phyloP scores from a whole-genome alignment of 64 coral and sea anemone genomes.

The Stichodactyla helianthus region DNA sequence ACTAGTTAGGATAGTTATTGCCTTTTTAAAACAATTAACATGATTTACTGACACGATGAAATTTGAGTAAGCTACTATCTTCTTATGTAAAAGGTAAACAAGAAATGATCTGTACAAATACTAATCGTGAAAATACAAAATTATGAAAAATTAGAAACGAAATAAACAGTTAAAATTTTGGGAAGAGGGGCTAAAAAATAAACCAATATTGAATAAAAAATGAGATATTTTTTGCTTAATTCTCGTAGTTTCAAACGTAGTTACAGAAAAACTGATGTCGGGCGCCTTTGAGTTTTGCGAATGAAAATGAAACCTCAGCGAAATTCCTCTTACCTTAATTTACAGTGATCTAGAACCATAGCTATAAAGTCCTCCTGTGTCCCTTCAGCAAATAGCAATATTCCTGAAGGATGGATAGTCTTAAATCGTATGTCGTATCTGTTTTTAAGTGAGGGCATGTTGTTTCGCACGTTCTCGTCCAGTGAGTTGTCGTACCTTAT shows the following conservation, averaged over 20 bases:
- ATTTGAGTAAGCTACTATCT: too few relatives aligned
- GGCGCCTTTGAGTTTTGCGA: neutral
- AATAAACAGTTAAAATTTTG: neutral
- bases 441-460: neutral
- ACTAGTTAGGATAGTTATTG: too few relatives aligned
- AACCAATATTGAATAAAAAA: neutral
- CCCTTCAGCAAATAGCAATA: neutral
- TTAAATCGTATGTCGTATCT: neutral
- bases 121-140: neutral
- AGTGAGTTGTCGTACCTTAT: neutral
- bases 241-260: too few relatives aligned
- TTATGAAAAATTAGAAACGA: neutral
- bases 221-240: too few relatives aligned
- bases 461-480: neutral
- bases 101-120: too few relatives aligned
- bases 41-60: too few relatives aligned
- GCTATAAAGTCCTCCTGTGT: neutral
- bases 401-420: constrained; percentile 11
- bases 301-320: neutral
- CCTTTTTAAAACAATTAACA: too few relatives aligned
- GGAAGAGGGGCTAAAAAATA: neutral
- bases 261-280: neutral
- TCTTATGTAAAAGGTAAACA: too few relatives aligned
- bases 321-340: neutral
- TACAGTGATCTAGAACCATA: neutral